Evolutionary conservation across 2,888 invertebrate species (phyloP).

Genomic region (Tetramorium bicarinatum): DNA sequence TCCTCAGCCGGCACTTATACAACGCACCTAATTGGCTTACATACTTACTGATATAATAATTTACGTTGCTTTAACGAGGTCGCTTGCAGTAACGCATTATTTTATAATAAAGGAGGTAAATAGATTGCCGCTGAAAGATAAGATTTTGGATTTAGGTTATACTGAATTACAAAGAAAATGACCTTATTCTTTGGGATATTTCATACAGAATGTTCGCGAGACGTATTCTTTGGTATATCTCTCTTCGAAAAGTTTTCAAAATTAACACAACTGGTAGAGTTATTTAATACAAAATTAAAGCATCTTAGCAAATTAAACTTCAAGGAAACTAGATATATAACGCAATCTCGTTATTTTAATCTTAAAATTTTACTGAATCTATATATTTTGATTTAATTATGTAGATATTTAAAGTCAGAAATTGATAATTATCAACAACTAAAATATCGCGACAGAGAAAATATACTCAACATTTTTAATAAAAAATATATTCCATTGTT

Average conservation of each 20-base stretch:
- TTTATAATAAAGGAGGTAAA: slow-evolving; percentile 30
- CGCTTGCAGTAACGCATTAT: slow-evolving; percentile 1
- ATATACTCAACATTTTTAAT: not conserved
- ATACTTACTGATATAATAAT: slow-evolving; percentile 42
- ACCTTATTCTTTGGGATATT: not conserved
- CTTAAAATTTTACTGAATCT: not conserved
- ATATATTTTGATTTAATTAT: not conserved
- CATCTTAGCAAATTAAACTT: not conserved
- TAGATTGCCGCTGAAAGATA: slow-evolving; percentile 10
- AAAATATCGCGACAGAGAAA: not conserved
- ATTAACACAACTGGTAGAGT: not conserved
- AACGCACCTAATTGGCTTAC: slow-evolving; percentile 25
- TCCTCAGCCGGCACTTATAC: not conserved
- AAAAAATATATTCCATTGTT: not conserved
- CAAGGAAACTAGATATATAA: not conserved
- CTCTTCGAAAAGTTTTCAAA: not conserved
- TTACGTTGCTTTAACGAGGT: slow-evolving; percentile 25
- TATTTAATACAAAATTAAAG: not conserved
- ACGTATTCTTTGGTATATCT: not conserved
- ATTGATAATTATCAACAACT: not conserved
- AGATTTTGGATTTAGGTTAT: not conserved
- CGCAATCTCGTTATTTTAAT: not conserved
- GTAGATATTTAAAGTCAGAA: not conserved
- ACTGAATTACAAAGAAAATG: slow-evolving; percentile 7
- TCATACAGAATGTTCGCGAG: not conserved